Base-by-base conservation (phyloP, 2,888 invertebrate species). In the Sacculina carcini region DNA sequence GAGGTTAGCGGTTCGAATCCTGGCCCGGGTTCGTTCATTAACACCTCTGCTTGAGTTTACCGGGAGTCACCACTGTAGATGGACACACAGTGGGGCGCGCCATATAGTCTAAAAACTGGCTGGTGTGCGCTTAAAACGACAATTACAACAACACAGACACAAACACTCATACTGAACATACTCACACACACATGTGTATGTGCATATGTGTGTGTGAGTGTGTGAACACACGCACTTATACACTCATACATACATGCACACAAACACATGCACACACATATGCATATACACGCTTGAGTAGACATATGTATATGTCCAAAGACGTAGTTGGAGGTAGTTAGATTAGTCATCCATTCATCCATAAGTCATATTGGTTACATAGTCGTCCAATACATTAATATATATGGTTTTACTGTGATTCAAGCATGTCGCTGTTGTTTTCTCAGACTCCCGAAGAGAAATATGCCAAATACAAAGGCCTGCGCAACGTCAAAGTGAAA, bases 401-500 rank as follows among this genome's bases (percentile, higher is more conserved):
- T 21, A 38, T 19, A 19, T 38, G 16, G 21, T 21, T 19, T 38
- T 16, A 2, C 16, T 38, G 10, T 38, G 38, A 38, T 7, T 6
- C 6, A 6, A 21, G 38, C 14, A 3, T 14, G 5, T 32, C 7
- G 32, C n/a, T 21, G 7, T 47, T 38, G 28, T 23, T 52, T 62
- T 56, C 61, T 64, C 73, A 78, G 78, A 71, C 75, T 58, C 69
- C 71, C 55, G 78, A 78, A 64, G 77, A 78, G 64, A 73, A 74
- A 58, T 78, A 74, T 62, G 72, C 74, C 53, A 74, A 72, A 58
- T 83, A 78, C 71, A 80, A 77, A 63, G 82, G 82, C 57, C 75
- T 86, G 54, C 72, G 79, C 60, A 77, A 78, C 53, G 75, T 86
- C 55, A 76, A 79, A 56, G 75, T 87, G 64, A 84, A 82, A 66